Conservation (phyloP, 2,797 vertebrate genomes). For the Centroberyx gerrardi region DNA sequence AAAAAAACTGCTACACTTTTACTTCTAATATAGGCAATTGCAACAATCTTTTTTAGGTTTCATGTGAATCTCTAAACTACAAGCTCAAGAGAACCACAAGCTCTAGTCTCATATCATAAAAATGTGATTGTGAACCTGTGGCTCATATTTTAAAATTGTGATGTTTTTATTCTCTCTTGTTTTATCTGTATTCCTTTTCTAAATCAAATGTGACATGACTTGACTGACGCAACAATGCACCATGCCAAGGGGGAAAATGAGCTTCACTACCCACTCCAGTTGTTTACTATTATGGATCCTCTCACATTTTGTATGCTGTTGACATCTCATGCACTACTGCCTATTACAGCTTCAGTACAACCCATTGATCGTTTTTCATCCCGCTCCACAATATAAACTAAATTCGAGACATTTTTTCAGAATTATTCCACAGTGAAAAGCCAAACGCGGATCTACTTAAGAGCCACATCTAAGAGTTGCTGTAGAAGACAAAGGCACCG, state of each 20-base stretch:
- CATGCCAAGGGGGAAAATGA: constrained; percentile 25
- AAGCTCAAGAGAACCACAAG: too few relatives aligned
- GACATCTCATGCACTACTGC: constrained; percentile 8
- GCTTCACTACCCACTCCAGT: constrained; percentile 39
- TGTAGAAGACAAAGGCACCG: constrained; percentile 23
- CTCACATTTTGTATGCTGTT: constrained; percentile 29
- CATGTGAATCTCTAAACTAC: too few relatives aligned
- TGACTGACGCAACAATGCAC: neutral
- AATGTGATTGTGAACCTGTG: too few relatives aligned
- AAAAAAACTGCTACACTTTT: too few relatives aligned
- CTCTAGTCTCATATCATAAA: neutral
- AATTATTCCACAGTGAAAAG: constrained; percentile 18
- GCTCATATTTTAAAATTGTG: neutral
- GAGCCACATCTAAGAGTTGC: constrained; percentile 27
- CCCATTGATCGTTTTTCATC: constrained; percentile 20
- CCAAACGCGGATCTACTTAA: constrained; percentile 43
- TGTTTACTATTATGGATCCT: constrained; percentile 37
- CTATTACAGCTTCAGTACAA: constrained; percentile 29
- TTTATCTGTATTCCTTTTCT: constrained; percentile 5
- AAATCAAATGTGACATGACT: neutral
- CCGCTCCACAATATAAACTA: constrained; percentile 29
- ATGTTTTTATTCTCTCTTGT: neutral
- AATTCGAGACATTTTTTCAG: constrained; percentile 45
- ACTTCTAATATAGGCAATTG: too few relatives aligned
- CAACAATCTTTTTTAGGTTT: too few relatives aligned